Evolutionary conservation across 1,140 invertebrate genomes (phyloP).

Genomic region (Myzus persicae): DNA sequence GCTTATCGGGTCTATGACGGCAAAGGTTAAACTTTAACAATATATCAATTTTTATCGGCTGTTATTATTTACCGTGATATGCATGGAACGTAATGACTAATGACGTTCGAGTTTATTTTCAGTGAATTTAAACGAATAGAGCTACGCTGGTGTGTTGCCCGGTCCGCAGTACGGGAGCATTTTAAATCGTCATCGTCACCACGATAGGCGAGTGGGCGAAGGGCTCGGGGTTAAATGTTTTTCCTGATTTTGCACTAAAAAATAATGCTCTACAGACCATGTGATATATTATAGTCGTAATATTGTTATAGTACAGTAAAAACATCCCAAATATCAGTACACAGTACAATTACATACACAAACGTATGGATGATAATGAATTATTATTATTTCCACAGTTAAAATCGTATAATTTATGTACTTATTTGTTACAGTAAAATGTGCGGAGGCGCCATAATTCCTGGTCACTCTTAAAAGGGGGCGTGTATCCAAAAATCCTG

Average conservation of each 20-base stretch:
- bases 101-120: too few relatives aligned
- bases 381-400: neutral
- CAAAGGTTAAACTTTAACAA: neutral
- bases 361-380: neutral
- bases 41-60: neutral
- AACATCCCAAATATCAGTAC: neutral
- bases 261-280: neutral
- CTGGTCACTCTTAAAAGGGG: neutral
- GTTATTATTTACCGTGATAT: neutral
- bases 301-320: neutral
- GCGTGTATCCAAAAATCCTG: neutral
- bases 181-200: neutral
- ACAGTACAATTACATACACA: neutral
- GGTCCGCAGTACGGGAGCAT: neutral
- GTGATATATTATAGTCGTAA: neutral
- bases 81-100: neutral
- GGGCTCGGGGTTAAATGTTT: neutral
- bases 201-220: neutral
- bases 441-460: neutral
- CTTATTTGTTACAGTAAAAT: conserved; percentile 6
- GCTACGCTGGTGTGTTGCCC: neutral
- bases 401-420: conserved; percentile 8
- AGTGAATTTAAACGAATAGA: neutral
- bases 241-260: neutral
- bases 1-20: too few relatives aligned